A percentile compares a stretch with the other conserved stretches of the same genome.
Conservation (phyloP, 2,888 invertebrate species). For the Siphlonurus alternatus region DNA sequence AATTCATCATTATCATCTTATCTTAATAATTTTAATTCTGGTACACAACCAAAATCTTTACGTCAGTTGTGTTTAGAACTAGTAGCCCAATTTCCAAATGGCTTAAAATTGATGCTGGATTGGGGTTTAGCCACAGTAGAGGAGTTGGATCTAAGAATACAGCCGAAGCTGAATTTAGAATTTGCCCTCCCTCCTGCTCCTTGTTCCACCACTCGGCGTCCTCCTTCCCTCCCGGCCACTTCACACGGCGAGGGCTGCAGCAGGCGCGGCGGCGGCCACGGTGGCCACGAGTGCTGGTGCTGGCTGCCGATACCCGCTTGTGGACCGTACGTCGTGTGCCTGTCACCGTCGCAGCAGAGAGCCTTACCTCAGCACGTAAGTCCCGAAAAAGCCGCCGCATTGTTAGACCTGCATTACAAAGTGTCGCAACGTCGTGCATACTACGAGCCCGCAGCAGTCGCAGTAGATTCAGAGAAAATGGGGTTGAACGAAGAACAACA, state of each 20-base stretch:
- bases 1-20: not conserved
- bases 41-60: not conserved
- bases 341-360: conserved; percentile 52
- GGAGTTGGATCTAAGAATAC: not conserved
- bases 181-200: conserved; percentile 11
- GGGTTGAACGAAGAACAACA: conserved; percentile 7
- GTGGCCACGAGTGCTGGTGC: not conserved
- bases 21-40: not conserved
- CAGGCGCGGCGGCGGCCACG: not conserved
- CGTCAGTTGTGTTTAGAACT: not conserved
- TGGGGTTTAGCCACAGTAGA: not conserved
- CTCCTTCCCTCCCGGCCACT: not conserved
- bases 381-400: conserved; percentile 34
- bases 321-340: conserved; percentile 24
- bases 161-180: not conserved
- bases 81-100: not conserved
- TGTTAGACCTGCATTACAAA: conserved; percentile 51
- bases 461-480: not conserved
- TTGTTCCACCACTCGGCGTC: conserved; percentile 24
- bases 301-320: not conserved
- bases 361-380: conserved; percentile 34
- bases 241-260: not conserved
- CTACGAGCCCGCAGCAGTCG: conserved; percentile 24
- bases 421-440: conserved; percentile 45
- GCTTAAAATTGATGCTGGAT: not conserved